A percentile compares a stretch with the other conserved stretches of the same genome.
These are phyloP conservation scores for Tillus elongatus DNA, from an alignment of 2,888 invertebrate genomes.

Conservation along the genomic window DNA sequence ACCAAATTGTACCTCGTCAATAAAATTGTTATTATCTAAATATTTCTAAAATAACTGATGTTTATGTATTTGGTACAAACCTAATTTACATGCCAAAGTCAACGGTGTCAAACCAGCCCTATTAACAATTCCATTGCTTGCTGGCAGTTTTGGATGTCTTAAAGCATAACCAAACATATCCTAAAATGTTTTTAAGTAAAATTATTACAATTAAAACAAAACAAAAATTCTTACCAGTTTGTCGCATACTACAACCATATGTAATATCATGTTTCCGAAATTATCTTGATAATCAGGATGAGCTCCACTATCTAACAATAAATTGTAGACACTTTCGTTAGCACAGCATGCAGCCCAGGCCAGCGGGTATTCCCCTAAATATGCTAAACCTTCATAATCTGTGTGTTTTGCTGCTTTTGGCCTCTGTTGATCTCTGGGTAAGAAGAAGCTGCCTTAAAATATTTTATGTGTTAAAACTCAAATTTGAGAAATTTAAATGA, in stretches of 20 bases:
- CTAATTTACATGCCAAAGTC: constrained; percentile 92
- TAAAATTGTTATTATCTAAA: background rate
- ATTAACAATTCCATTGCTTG: constrained; percentile 86
- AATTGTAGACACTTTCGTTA: constrained; percentile 94
- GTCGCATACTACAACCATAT: constrained; percentile 98
- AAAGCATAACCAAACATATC: constrained; percentile 98
- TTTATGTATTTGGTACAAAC: constrained; percentile 17
- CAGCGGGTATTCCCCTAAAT: constrained; percentile 93
- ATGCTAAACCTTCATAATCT: constrained; percentile 94
- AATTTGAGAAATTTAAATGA: background rate
- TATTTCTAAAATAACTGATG: background rate
- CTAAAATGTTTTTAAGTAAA: constrained; percentile 43
- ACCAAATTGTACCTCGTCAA: no score
- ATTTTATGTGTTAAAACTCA: no score
- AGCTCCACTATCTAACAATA: constrained; percentile 83
- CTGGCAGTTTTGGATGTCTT: constrained; percentile 86
- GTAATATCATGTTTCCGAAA: constrained; percentile 97
- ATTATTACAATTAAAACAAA: constrained; percentile 7
- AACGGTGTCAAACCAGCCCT: constrained; percentile 86
- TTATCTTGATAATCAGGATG: constrained; percentile 94
- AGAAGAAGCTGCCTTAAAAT: constrained; percentile 74
- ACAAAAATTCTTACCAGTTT: constrained; percentile 61
- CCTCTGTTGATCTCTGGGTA: constrained; percentile 88
- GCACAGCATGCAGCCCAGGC: constrained; percentile 98
- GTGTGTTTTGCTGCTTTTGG: constrained; percentile 69